These are phyloP conservation scores for Galago senegalensis DNA, from an alignment of 2,797 vertebrate genomes.

Conservation along the genomic window DNA sequence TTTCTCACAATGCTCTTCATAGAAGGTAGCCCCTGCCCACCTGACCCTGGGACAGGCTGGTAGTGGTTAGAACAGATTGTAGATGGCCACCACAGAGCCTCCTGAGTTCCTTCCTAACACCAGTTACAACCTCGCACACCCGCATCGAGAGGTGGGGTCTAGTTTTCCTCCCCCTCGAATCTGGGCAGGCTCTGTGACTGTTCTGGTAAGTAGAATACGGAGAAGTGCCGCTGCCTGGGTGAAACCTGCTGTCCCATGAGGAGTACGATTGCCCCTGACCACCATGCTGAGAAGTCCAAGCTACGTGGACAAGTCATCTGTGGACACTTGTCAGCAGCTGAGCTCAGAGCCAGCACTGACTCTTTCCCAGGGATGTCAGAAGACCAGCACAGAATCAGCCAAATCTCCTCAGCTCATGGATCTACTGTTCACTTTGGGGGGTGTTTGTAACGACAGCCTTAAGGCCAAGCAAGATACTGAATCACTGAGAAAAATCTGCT, in stretches of 20 bases:
- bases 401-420: not conserved
- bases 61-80: not conserved
- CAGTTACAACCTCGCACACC: not conserved
- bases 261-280: not conserved
- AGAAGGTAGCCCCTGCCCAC: not conserved
- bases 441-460: slow-evolving; percentile 36
- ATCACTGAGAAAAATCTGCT: slow-evolving; percentile 13
- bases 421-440: not conserved
- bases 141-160: not conserved
- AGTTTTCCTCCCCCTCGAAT: not conserved
- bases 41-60: not conserved
- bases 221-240: not conserved
- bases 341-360: not conserved
- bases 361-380: slow-evolving; percentile 2
- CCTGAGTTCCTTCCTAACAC: not conserved
- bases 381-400: slow-evolving; percentile 18
- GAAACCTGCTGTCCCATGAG: not conserved
- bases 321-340: no score
- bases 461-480: not conserved
- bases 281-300: not conserved
- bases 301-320: not conserved
- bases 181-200: not conserved
- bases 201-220: not conserved
- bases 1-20: not conserved
- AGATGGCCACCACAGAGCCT: not conserved